Evolutionary conservation across 2,797 vertebrate genomes (phyloP).

Genomic region (Triplophysa bombifrons): DNA sequence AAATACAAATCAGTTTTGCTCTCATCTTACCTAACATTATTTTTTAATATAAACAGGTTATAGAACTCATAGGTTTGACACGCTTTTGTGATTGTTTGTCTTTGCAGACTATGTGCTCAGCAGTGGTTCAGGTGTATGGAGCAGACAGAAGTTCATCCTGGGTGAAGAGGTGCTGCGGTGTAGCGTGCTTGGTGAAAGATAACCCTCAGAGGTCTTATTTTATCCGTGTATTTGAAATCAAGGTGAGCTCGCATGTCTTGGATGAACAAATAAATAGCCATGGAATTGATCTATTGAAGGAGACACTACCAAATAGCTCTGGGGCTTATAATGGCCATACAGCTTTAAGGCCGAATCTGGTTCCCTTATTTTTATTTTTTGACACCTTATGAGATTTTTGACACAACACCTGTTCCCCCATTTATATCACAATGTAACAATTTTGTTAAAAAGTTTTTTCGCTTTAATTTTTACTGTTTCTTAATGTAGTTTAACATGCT

Average conservation of each 20-base stretch:
- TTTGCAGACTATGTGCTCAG: slow-evolving; percentile 88
- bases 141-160: slow-evolving; percentile 88
- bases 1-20: neutral
- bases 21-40: neutral
- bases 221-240: slow-evolving; percentile 96
- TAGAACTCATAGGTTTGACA: neutral
- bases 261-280: neutral
- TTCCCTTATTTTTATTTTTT: neutral
- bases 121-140: slow-evolving; percentile 91
- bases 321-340: too few species aligned
- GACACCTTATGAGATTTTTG: too few species aligned
- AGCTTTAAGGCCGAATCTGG: neutral
- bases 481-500: too few species aligned
- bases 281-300: neutral
- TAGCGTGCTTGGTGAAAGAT: slow-evolving; percentile 97
- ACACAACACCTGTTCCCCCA: too few species aligned
- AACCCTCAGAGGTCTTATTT: slow-evolving; percentile 98
- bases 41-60: neutral
- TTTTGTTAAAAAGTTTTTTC: too few species aligned
- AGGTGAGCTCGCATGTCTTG: slow-evolving; percentile 77
- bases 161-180: slow-evolving; percentile 94
- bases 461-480: too few species aligned
- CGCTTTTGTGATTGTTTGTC: slow-evolving; percentile 22
- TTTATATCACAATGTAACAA: too few species aligned
- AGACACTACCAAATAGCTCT: too few species aligned